These are phyloP conservation scores for Hydrolagus affinis DNA, from an alignment of 2,113 vertebrate species.

Conservation along the genomic window DNA sequence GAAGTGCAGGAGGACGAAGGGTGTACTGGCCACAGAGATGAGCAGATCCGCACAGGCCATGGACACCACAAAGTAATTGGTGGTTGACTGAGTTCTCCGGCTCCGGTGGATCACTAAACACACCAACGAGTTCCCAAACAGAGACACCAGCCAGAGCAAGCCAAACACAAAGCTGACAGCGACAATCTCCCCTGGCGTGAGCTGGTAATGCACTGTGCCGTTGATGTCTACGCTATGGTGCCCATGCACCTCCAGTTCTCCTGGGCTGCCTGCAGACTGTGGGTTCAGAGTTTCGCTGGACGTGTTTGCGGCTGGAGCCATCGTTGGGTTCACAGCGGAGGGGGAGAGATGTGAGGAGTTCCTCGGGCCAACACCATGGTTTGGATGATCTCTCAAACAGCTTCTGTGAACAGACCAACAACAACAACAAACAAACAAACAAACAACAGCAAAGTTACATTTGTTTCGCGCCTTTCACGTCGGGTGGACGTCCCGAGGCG, in stretches of 20 bases:
- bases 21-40: conserved; percentile 60
- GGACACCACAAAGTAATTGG: conserved; percentile 88
- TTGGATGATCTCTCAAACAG: conserved; percentile 11
- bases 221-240: conserved; percentile 47
- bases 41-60: conserved; percentile 84
- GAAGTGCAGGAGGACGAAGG: conserved; percentile 74
- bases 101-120: conserved; percentile 86
- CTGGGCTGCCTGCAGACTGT: conserved; percentile 34
- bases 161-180: conserved; percentile 61
- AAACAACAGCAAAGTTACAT: too few relatives aligned
- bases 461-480: too few relatives aligned
- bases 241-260: conserved; percentile 29
- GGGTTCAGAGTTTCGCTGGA: conserved; percentile 48
- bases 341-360: conserved; percentile 46
- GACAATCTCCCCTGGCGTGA: conserved; percentile 56
- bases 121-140: conserved; percentile 77
- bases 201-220: conserved; percentile 42
- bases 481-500: too few relatives aligned
- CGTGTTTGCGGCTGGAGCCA: conserved; percentile 53
- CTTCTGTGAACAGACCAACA: not conserved
- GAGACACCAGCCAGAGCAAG: conserved; percentile 69
- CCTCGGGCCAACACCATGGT: conserved; percentile 57
- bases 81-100: conserved; percentile 79
- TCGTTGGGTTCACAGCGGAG: conserved; percentile 43
- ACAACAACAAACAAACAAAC: too few relatives aligned